Conservation (phyloP, 2,797 vertebrate genomes). For the Arvicola amphibius region DNA sequence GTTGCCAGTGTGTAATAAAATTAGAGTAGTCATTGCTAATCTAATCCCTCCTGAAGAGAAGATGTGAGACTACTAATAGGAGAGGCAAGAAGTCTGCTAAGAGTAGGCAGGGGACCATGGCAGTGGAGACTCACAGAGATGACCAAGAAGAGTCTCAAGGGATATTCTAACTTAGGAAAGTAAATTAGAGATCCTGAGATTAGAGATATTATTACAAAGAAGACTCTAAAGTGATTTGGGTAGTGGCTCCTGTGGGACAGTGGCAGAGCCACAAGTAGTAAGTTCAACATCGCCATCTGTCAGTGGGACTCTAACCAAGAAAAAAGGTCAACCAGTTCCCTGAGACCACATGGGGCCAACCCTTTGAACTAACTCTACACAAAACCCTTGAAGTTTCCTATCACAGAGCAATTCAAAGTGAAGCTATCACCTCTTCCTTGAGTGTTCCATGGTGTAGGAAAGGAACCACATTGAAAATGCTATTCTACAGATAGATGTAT, state of each 20-base stretch:
- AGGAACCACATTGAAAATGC: not conserved
- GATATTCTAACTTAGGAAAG: not conserved
- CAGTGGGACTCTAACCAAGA: not conserved
- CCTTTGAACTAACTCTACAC: not conserved
- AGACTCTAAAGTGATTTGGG: not conserved
- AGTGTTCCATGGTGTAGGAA: not conserved
- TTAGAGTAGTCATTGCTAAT: not conserved
- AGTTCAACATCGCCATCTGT: not conserved
- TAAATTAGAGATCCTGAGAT: not conserved
- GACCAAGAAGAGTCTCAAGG: not conserved
- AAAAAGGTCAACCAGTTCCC: not conserved
- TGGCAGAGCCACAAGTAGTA: not conserved
- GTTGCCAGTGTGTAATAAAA: not conserved
- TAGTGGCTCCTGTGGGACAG: not conserved
- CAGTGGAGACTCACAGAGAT: not conserved
- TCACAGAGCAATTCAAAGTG: constrained; percentile 3
- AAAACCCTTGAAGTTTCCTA: not conserved
- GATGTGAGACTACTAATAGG: not conserved
- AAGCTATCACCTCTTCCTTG: not conserved
- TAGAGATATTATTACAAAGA: not conserved
- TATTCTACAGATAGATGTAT: not conserved
- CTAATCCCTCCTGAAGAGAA: not conserved
- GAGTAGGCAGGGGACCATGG: not conserved
- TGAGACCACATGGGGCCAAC: not conserved
- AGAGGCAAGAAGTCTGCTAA: not conserved